Evolutionary conservation across 2,888 invertebrate genomes (phyloP), one percentile per base, ranked within the genome.

Genomic region (Cheilosia scutellata): DNA sequence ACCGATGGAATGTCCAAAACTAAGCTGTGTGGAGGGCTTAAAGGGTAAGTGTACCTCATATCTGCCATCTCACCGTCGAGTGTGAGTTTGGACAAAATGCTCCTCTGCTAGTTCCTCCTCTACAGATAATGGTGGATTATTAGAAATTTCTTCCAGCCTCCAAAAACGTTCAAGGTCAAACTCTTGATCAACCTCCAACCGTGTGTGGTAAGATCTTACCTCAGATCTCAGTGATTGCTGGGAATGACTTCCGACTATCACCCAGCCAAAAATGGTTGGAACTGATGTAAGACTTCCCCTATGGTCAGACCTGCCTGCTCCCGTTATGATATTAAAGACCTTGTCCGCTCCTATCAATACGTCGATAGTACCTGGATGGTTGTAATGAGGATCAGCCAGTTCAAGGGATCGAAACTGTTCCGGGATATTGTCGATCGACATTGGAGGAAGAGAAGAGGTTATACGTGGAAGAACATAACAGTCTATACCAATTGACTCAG

Each of bases 81-180:
- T 33, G n/a, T 66, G 57, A 11, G n/a, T 51, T 31, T 57, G 65
- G 2, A 31, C n/a, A n/a, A 75, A 65, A 6, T 49, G 33, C 6
- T 63, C 74, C 31, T 74, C 63, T 16, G 63, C 63, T n/a, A 40
- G 53, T 16, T 63, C 55, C 7, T 74, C 47, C 13, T 65, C 65
- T 4, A 65, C 2, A n/a, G 65, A 65, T 27, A 66, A 40, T 5
- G 53, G 9, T 4, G 75, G 49, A 31, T 49, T 31, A 57, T 27
- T 47, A 11, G 37, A 13, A 20, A 57, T 29, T 49, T 65, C 57
- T 16, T 74, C 65, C 4, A 57, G 20, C 20, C 11, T 42, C 51
- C 62, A 62, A 72, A 62, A 72, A 5, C 42, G 16, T 60, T 71
- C 29, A 11, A 71, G 37, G 33, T 71, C 51, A n/a, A 74, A 62